Base-by-base conservation (phyloP, 2,113 vertebrate genomes). In the Myrmecophaga tridactyla region DNA sequence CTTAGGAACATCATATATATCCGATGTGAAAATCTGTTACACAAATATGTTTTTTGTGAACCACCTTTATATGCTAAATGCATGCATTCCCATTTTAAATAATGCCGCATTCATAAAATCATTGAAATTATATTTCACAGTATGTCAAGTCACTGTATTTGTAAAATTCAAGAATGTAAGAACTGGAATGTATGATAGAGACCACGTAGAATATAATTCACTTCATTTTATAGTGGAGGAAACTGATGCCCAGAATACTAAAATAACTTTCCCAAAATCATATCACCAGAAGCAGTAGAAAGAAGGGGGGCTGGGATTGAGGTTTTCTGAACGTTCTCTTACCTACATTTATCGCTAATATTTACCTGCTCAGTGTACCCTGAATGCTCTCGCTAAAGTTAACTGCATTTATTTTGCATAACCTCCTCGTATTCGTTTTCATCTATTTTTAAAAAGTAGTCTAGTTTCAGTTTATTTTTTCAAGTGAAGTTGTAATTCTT, bases 81-180 rank as follows among this genome's bases (percentile, higher is more conserved):
- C 29, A 63, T 63, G 25, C 12, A 63, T 63, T 63, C 14, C 60
- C 23, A 15, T 89, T 89, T 87, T 80, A 87, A 77, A 36, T 72
- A 86, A 76, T 25, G 51, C 6, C 36, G 46, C 67, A 39, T 86
- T 92, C 39, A 92, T 89, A 89, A 92, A 95, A 60, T 94, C 53
- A 73, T 4, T 67, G 39, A 41, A 86, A 53, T 78, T 72, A n/a
- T 29, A 36, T 82, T 95, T 86, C 62, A 53, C 27, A 65, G 53
- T 36, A 7, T 89, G 86, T 94, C 80, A 73, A 69, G 34, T 96
- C 86, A 70, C 60, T 77, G 5, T 20, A 7, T 65, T 86, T 95
- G 18, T 92, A 83, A 96, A 95, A 94, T 77, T 20, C 76, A 73
- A 95, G 60, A 91, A 94, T 48, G 31, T 62, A 88, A 48, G 39